Conservation (phyloP, 2,888 invertebrate species). For the Plebejus melissa region DNA sequence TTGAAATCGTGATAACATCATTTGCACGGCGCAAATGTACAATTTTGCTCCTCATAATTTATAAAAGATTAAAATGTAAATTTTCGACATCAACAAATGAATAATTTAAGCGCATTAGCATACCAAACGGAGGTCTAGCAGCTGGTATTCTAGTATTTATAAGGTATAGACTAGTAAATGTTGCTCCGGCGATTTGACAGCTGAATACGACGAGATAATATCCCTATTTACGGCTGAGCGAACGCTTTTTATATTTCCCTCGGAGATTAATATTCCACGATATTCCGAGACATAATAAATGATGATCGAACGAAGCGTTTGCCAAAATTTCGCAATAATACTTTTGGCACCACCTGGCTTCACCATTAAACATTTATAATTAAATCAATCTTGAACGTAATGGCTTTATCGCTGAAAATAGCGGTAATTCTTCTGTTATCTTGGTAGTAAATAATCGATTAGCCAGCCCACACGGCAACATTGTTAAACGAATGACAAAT, state of each 20-base stretch:
- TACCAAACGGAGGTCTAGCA: conserved; percentile 27
- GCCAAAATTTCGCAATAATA: conserved; percentile 6
- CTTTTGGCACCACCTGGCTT: conserved; percentile 15
- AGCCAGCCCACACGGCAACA: conserved; percentile 65
- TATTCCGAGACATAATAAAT: conserved; percentile 11
- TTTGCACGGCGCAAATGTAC: conserved; percentile 42
- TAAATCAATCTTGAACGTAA: neutral
- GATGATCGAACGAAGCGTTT: neutral
- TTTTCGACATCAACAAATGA: conserved; percentile 17
- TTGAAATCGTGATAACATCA: conserved; percentile 48
- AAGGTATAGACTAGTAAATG: conserved; percentile 34
- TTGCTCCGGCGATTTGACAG: conserved; percentile 31
- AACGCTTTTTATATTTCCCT: conserved; percentile 7
- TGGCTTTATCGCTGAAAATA: conserved; percentile 8
- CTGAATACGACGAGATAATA: conserved; percentile 33
- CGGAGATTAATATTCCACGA: neutral
- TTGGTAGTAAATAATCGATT: conserved; percentile 56
- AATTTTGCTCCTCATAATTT: conserved; percentile 39
- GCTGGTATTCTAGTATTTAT: conserved; percentile 32
- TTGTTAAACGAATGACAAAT: conserved; percentile 72
- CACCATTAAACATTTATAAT: conserved; percentile 3
- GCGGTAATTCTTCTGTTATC: conserved; percentile 26
- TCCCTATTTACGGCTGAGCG: conserved; percentile 29
- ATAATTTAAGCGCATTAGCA: conserved; percentile 18
- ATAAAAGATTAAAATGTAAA: conserved; percentile 10